Evolutionary conservation across 2,113 vertebrate species (phyloP).

Genomic region (Saimiri boliviensis): DNA sequence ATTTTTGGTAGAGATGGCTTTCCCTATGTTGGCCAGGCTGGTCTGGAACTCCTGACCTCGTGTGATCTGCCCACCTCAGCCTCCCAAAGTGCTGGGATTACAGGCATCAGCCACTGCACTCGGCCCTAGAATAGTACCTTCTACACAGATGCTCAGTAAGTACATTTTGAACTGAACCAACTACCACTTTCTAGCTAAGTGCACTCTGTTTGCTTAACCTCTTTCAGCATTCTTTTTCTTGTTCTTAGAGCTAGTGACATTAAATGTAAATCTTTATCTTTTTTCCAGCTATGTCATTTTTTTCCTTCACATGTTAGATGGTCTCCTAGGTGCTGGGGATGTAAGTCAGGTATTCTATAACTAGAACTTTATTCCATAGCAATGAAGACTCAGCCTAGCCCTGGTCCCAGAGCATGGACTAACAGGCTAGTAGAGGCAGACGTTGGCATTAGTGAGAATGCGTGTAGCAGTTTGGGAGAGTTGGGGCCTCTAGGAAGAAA

Average conservation of each 20-base stretch:
- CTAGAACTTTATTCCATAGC: neutral
- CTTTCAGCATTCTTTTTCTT: neutral
- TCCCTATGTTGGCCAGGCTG: too few relatives aligned
- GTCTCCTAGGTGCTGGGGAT: neutral
- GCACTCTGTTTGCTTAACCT: neutral
- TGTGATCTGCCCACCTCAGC: too few relatives aligned
- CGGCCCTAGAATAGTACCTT: too few relatives aligned
- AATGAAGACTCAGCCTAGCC: neutral
- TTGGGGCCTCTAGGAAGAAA: neutral
- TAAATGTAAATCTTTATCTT: neutral
- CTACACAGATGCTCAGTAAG: neutral
- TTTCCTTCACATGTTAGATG: neutral
- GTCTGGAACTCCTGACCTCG: too few relatives aligned
- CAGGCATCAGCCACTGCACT: too few relatives aligned
- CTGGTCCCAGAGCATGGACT: rapidly evolving
- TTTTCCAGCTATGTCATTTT: neutral
- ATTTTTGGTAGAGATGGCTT: too few relatives aligned
- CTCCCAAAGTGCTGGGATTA: too few relatives aligned
- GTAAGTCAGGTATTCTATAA: neutral
- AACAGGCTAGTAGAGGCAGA: too few relatives aligned
- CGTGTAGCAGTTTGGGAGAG: neutral
- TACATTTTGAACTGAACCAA: neutral
- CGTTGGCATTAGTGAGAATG: neutral
- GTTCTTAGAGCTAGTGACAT: neutral
- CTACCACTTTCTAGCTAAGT: neutral